Evolutionary conservation across 2,113 vertebrate genomes (phyloP), one percentile per base, ranked within the genome.

Genomic region (Pelmatolapia mariae): DNA sequence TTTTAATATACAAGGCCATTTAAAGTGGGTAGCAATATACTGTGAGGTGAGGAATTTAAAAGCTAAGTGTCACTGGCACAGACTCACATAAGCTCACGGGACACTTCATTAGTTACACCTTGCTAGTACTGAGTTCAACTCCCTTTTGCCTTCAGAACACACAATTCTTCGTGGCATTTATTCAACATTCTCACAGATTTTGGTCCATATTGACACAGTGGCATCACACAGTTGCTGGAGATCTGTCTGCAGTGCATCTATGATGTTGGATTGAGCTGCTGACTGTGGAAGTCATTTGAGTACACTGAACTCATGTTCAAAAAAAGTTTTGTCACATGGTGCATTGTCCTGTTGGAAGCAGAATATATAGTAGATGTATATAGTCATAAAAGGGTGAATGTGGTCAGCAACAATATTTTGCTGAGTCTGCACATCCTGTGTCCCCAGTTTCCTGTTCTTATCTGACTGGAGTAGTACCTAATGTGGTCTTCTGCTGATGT

Each of bases 81-180:
- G 40, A 73, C 22, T 47, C 68, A 1, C 38, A 71, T 71, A 71
- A 43, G 1, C 36, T 71, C 36, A 2, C 0, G 7, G 1, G 63
- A 68, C n/a, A 71, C 38, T 45, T 29, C 24, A 76, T 26, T 68
- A 73, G 40, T 16, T 73, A 73, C 22, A 73, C 68, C 68, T 26
- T 45, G 40, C 13, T 73, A 73, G 22, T 73, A 45, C 40, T 18
- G 68, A 45, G 38, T 45, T 47, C 6, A 26, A 18, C 40, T 10
- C 40, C 40, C 13, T 2, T 73, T 73, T 45, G 22, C 0, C 0
- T 7, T 45, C 22, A 5, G 22, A 45, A 18, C 9, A 18, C 8
- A 1, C 0, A 76, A 2, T 29, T 29, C 24, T 45, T 73, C 0
- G 5, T 73, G 40, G 68, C 15, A 73, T 45, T 45, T 45, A 73